Evolutionary conservation across 2,888 invertebrate species (phyloP).

Genomic region (Xestoiulus laeticollis): DNA sequence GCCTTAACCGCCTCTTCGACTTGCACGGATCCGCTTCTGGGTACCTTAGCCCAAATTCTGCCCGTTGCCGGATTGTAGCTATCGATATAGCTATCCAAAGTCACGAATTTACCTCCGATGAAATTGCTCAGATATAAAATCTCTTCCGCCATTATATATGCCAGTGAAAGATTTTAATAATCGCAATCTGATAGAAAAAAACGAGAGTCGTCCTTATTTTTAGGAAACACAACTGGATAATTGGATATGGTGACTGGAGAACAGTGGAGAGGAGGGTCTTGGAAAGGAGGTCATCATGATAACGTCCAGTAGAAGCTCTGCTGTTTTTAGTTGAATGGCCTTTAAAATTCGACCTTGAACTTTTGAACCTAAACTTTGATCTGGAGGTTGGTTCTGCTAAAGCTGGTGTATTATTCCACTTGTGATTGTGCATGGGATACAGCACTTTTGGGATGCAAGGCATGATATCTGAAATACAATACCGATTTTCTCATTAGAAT

Average conservation of each 20-base stretch:
- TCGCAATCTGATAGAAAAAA: not conserved
- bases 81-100: conserved; percentile 62
- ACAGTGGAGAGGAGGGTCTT: too few relatives aligned
- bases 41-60: conserved; percentile 65
- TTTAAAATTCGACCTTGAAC: not conserved
- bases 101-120: conserved; percentile 64
- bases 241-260: too few relatives aligned
- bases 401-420: not conserved
- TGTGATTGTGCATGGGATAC: too few relatives aligned
- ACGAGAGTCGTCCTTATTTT: not conserved
- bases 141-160: not conserved
- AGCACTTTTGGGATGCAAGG: not conserved
- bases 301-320: not conserved
- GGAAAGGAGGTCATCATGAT: not conserved
- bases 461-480: conserved; percentile 5
- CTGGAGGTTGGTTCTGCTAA: not conserved
- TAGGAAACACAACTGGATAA: too few relatives aligned
- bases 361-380: not conserved
- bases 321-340: not conserved
- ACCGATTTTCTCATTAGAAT: not conserved
- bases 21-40: conserved; percentile 63
- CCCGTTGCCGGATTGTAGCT: conserved; percentile 67
- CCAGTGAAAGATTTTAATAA: not conserved
- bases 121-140: conserved; percentile 61
- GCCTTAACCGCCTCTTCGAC: conserved; percentile 64